Evolutionary conservation across 1,140 invertebrate species (phyloP).

Genomic region (Drosophila albomicans): DNA sequence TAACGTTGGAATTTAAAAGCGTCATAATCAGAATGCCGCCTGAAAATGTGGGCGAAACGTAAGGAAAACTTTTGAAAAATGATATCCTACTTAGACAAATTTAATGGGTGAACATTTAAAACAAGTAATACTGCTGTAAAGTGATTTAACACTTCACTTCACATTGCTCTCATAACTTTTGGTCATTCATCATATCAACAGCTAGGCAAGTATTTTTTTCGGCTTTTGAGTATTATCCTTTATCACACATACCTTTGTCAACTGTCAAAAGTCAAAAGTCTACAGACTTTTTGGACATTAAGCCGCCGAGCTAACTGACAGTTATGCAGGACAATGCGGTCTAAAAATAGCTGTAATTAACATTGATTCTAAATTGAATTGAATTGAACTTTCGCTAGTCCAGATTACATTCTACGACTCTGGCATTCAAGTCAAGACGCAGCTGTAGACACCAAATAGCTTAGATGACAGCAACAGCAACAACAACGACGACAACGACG

Average conservation of each 20-base stretch:
- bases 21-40: not conserved
- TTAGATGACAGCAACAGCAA: conserved; percentile 17
- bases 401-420: not conserved
- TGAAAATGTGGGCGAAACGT: not conserved
- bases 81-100: conserved; percentile 22
- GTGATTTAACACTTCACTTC: conserved; percentile 24
- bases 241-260: conserved; percentile 14
- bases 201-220: not conserved
- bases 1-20: conserved; percentile 19
- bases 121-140: not conserved
- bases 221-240: not conserved
- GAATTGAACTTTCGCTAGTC: conserved; percentile 20
- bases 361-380: conserved; percentile 21
- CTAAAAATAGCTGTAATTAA: conserved; percentile 40
- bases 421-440: not conserved
- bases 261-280: conserved; percentile 5
- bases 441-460: conserved; percentile 32
- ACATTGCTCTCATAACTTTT: not conserved
- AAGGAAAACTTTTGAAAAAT: conserved; percentile 27
- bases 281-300: conserved; percentile 1
- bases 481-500: not conserved
- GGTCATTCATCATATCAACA: conserved; percentile 15
- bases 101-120: conserved; percentile 22
- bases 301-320: conserved; percentile 3
- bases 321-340: conserved; percentile 12